Conservation (phyloP, 1,140 invertebrate genomes). For the Galleria mellonella region DNA sequence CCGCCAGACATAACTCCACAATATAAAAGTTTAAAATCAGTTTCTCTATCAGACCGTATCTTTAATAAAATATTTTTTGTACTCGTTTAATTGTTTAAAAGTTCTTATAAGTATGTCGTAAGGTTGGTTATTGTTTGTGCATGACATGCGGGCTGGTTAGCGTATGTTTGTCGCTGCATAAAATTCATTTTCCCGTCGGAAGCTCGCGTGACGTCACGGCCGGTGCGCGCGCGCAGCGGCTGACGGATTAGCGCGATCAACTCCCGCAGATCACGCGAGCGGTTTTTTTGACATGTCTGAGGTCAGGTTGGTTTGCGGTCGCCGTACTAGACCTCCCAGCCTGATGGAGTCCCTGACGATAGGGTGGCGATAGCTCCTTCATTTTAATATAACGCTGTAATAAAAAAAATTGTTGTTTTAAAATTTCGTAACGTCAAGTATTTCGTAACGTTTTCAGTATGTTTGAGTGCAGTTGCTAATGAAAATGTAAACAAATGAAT, state of each 20-base stretch:
- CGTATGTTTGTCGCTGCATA: constrained; percentile 16
- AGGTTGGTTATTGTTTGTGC: constrained; percentile 12
- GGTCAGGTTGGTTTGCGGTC: no score
- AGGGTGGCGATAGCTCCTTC: no score
- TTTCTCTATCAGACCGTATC: constrained; percentile 46
- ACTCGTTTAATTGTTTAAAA: background rate
- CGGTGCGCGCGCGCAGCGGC: constrained; percentile 42
- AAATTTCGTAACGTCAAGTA: no score
- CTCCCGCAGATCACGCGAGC: constrained; percentile 49
- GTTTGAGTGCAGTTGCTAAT: no score
- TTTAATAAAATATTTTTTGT: constrained; percentile 29
- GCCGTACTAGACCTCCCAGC: no score
- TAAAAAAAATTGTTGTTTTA: no score
- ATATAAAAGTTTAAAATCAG: constrained; percentile 30
- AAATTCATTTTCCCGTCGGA: constrained; percentile 58
- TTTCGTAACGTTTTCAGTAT: no score
- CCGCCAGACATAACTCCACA: constrained; percentile 10
- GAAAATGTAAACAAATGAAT: no score
- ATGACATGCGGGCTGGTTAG: background rate
- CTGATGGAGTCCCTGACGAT: no score
- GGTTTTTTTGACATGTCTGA: background rate
- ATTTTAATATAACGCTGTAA: no score
- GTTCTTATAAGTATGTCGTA: constrained; percentile 8
- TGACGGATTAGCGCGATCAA: constrained; percentile 59
- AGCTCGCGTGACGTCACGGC: constrained; percentile 63